Conservation (phyloP, 2,113 vertebrate species). For the Myiagra hebetior region DNA sequence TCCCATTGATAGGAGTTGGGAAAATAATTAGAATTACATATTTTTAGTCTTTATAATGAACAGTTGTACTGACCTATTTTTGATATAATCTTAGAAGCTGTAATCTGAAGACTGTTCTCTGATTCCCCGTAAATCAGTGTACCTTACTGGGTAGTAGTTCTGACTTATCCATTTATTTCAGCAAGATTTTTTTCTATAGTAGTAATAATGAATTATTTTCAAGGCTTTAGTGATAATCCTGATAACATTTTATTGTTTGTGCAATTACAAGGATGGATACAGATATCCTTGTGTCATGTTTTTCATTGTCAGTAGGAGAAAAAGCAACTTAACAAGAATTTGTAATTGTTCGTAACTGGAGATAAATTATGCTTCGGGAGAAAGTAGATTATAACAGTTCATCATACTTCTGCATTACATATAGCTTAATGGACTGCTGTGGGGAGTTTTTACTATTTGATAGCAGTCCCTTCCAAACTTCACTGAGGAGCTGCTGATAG, state of each 20-base stretch:
- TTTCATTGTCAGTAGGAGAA: not conserved
- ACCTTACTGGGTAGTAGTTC: not conserved
- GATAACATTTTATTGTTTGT: not conserved
- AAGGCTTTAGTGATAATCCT: not conserved
- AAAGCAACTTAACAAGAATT: not conserved
- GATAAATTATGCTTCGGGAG: not conserved
- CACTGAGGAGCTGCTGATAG: not conserved
- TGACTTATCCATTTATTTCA: not conserved
- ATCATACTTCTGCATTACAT: not conserved
- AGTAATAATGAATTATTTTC: not conserved
- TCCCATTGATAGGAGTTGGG: not conserved
- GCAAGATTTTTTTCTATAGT: not conserved
- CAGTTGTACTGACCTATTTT: not conserved
- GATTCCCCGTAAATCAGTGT: not conserved
- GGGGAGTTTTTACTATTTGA: not conserved
- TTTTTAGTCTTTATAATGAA: not conserved
- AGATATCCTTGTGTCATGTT: not conserved
- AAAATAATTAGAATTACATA: not conserved
- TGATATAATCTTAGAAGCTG: not conserved
- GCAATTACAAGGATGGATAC: not conserved
- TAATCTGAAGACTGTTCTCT: not conserved
- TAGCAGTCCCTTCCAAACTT: not conserved
- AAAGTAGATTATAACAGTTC: not conserved
- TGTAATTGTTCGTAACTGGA: not conserved
- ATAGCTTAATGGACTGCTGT: not conserved